Base-by-base conservation (phyloP, 2,888 invertebrate genomes). In the Rhagonycha lutea region DNA sequence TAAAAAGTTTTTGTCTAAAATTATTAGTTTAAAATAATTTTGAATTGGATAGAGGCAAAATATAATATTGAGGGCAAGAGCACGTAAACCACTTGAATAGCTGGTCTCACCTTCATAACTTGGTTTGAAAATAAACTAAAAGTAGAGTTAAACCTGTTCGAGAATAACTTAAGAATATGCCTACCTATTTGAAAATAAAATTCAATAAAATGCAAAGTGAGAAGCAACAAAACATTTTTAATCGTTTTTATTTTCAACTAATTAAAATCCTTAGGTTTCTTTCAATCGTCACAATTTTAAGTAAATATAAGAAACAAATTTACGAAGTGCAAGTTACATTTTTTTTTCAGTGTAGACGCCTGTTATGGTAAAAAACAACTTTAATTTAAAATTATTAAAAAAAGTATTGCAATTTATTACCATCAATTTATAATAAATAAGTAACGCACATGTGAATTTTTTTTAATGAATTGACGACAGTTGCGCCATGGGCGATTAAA, bases 31-130 rank as follows among this genome's bases (percentile, higher is more conserved):
- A 32, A 12, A 32, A n/a, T 32, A 32, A 32, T 32, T 32, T 32
- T 32, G 32, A 32, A 32, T 32, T n/a, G 11, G n/a, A 5, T 47
- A 47, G 47, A 47, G n/a, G 47, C 47, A 47, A 47, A 47, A 47
- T 47, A 47, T 47, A 70, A 72, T 72, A 76, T 76, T 61, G 76
- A 73, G 76, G 76, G 73, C 76, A 73, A 69, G 72, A 72, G 70
- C 76, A 68, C 76, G 65, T 76, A 76, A 76, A 70, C 68, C 76
- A 76, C 73, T 32, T 65, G 68, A 70, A 71, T 65, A 65, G 26
- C 63, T 65, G 32, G 72, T 63, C 62, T 72, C 72, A 69, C 74
- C 73, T 69, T 73, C 73, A 26, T 63, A 72, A 76, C 70, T 72
- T 76, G 76, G 69, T 73, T 65, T 47, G 62, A 73, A 76, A 70